Conservation (phyloP, 2,797 vertebrate genomes). For the Phataginus tetradactyla region DNA sequence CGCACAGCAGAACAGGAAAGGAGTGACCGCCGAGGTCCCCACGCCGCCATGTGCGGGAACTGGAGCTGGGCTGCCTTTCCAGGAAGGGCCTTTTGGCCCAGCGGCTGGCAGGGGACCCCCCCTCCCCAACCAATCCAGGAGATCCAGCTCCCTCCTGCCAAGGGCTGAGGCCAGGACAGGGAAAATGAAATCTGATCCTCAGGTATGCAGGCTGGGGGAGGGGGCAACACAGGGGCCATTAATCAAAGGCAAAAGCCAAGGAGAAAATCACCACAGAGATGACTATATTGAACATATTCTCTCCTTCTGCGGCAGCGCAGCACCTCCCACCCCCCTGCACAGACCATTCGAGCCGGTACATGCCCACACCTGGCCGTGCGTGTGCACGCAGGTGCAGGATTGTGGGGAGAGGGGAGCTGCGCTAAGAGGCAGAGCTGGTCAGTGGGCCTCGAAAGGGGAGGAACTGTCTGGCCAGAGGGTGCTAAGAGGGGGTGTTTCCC, state of each 20-base stretch:
- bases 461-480: too few relatives aligned
- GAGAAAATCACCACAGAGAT: slow-evolving; percentile 40
- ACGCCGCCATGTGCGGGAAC: rapidly evolving
- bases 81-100: background rate
- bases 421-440: background rate
- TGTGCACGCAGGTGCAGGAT: rapidly evolving
- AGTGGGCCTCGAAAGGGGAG: background rate
- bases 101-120: background rate
- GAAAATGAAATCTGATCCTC: slow-evolving; percentile 55
- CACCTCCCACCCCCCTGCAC: background rate
- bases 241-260: slow-evolving; percentile 63
- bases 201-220: slow-evolving; percentile 57
- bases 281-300: background rate
- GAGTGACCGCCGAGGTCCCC: rapidly evolving
- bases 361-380: background rate
- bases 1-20: background rate
- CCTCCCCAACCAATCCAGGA: background rate
- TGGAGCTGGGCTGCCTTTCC: background rate
- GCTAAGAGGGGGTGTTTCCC: background rate
- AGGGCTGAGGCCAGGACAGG: background rate
- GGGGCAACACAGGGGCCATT: background rate
- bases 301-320: background rate
- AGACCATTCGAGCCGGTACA: background rate
- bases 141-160: background rate
- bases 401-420: background rate